phyloP scores from a whole-genome alignment of 2,888 invertebrate species.

The Drosophila testacea region DNA sequence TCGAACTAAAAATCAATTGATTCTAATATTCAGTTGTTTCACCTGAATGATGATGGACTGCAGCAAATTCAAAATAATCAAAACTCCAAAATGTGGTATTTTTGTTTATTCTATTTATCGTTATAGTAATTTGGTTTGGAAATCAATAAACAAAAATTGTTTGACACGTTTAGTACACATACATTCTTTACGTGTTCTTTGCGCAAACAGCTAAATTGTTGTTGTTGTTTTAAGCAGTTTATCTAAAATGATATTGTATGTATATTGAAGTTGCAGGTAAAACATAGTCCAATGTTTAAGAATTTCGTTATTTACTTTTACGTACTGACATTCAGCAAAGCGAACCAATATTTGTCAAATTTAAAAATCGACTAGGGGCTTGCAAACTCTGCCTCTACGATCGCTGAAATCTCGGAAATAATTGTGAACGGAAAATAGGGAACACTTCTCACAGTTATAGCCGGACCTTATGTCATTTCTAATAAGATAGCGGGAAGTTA shows the following conservation, averaged over 20 bases:
- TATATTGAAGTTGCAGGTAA: constrained; percentile 25
- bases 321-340: constrained; percentile 22
- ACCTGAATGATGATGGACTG: no score
- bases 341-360: neutral
- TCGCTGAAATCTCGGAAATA: no score
- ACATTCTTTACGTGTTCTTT: constrained; percentile 10
- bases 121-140: neutral
- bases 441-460: no score
- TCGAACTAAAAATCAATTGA: no score
- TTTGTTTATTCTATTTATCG: no score
- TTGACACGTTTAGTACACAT: constrained; percentile 46
- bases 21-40: no score
- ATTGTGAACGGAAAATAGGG: no score
- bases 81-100: no score
- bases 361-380: constrained; percentile 18
- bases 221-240: constrained; percentile 12
- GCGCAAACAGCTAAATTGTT: constrained; percentile 26
- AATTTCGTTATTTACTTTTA: neutral
- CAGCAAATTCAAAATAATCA: no score
- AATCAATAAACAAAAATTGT: neutral
- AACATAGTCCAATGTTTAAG: constrained; percentile 1
- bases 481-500: no score
- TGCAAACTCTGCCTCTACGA: no score
- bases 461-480: no score
- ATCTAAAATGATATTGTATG: constrained; percentile 12